Conservation (phyloP, 53 echinoderm and acorn worm species). For the Crossaster papposus region DNA sequence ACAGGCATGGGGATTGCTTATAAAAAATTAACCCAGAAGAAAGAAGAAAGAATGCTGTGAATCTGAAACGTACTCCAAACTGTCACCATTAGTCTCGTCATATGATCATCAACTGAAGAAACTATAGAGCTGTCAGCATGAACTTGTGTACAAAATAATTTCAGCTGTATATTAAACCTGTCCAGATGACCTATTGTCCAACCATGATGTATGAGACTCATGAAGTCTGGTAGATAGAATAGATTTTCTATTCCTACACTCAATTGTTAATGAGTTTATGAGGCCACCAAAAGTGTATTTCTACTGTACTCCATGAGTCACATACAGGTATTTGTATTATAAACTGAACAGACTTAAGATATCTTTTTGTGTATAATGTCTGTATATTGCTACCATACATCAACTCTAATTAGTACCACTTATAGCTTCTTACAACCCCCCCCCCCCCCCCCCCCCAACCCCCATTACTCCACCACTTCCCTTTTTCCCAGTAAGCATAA, state of each 20-base stretch:
- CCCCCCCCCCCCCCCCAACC: slow-evolving; percentile 1
- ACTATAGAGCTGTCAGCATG: neutral
- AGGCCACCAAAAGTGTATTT: neutral
- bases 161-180: neutral
- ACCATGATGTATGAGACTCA: neutral
- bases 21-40: neutral
- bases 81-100: slow-evolving; percentile 6
- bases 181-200: neutral
- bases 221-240: neutral
- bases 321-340: neutral
- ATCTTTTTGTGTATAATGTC: neutral
- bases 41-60: neutral
- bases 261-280: too few relatives aligned
- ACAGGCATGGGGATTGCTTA: neutral
- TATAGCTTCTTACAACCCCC: neutral
- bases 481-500: neutral
- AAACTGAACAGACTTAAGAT: neutral
- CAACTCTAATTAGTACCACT: neutral
- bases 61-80: neutral
- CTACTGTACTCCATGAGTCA: neutral
- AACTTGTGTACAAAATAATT: slow-evolving; percentile 5
- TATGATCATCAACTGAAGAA: neutral
- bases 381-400: neutral
- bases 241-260: neutral
- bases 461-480: neutral